Evolutionary conservation across 2,888 invertebrate genomes (phyloP).

Genomic region (Leucophenga montana): DNA sequence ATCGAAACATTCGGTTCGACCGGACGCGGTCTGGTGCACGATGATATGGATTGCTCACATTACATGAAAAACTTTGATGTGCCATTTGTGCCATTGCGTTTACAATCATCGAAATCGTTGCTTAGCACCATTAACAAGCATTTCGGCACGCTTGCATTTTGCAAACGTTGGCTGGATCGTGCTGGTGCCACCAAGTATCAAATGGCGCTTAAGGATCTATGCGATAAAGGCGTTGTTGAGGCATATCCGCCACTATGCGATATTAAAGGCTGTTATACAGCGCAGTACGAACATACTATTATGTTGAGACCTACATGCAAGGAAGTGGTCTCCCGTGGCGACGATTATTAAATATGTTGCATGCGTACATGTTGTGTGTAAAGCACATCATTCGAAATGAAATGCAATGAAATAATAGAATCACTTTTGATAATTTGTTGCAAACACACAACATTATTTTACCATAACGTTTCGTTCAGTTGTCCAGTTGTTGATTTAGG

Average conservation of each 20-base stretch:
- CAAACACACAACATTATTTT: not conserved
- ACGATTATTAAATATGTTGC: constrained; percentile 80
- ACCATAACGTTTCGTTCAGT: not conserved
- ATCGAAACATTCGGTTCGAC: constrained; percentile 99
- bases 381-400: too few species aligned
- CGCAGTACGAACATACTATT: constrained; percentile 99
- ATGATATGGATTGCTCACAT: constrained; percentile 99
- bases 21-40: constrained; percentile 94
- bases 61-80: constrained; percentile 99
- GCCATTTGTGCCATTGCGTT: constrained; percentile 90
- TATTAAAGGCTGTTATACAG: constrained; percentile 97
- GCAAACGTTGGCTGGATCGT: constrained; percentile 98
- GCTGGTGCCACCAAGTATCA: constrained; percentile 97
- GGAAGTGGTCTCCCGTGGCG: constrained; percentile 96
- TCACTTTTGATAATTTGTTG: too few species aligned
- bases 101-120: constrained; percentile 93
- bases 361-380: too few species aligned
- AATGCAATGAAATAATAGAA: too few species aligned
- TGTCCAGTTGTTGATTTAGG: not conserved
- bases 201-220: constrained; percentile 98
- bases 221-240: constrained; percentile 98
- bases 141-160: constrained; percentile 98
- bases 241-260: constrained; percentile 99
- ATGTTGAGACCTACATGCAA: constrained; percentile 98
- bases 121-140: constrained; percentile 95